Conservation (phyloP, 2,113 vertebrate genomes). For the Gracilinanus agilis region DNA sequence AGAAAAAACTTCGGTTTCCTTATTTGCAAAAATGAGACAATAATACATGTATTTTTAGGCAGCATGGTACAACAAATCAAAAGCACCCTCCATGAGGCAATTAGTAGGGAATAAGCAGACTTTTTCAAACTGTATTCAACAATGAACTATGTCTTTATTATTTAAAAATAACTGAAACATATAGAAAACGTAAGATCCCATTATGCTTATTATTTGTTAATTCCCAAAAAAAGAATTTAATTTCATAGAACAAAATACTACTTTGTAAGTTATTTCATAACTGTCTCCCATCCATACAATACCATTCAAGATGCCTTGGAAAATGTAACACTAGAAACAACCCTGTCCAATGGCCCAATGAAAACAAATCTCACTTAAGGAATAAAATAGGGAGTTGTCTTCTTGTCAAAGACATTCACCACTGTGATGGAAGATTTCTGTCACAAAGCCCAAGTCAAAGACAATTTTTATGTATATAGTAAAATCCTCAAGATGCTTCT, state of each 20-base stretch:
- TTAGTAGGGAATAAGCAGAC: background rate
- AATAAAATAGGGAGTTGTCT: background rate
- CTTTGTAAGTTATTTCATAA: background rate
- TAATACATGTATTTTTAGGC: background rate
- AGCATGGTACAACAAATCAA: background rate
- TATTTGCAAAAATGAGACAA: background rate
- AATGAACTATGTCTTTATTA: background rate
- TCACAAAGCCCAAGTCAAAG: background rate
- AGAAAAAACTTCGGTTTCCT: background rate
- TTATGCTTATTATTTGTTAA: background rate
- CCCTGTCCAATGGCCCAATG: background rate
- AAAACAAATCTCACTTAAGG: background rate
- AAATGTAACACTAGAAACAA: background rate
- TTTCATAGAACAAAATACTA: background rate
- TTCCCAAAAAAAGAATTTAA: background rate
- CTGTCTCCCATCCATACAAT: background rate
- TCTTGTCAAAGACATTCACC: background rate
- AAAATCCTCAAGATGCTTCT: background rate
- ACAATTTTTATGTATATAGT: background rate
- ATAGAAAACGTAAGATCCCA: background rate
- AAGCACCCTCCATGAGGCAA: background rate
- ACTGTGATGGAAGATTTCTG: background rate
- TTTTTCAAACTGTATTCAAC: background rate
- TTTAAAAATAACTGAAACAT: background rate
- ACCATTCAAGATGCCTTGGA: background rate